Conservation (phyloP, 1,140 invertebrate species). For the Protaetia brevitarsis region DNA sequence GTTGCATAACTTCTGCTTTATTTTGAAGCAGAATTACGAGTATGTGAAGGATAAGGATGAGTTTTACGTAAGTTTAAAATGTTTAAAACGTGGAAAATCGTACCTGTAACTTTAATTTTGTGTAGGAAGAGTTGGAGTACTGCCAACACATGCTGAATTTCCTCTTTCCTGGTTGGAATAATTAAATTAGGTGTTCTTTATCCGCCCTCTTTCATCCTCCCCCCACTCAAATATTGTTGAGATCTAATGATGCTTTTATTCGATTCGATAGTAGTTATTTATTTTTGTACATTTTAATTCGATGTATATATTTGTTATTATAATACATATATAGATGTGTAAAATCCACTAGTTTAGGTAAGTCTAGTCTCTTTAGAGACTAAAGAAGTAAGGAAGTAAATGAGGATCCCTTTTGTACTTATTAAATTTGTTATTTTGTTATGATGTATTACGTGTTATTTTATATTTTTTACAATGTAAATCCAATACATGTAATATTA, state of each 20-base stretch:
- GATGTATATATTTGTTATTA: not conserved
- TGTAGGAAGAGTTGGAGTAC: slow-evolving; percentile 28
- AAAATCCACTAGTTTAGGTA: too few species aligned
- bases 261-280: not conserved
- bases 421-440: too few species aligned
- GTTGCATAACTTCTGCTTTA: slow-evolving; percentile 34
- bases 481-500: too few species aligned
- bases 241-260: not conserved
- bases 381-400: too few species aligned
- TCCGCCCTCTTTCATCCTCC: too few species aligned
- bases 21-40: slow-evolving; percentile 35
- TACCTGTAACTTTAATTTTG: not conserved
- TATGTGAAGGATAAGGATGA: slow-evolving; percentile 35
- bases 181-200: too few species aligned
- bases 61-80: slow-evolving; percentile 30
- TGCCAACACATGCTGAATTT: slow-evolving; percentile 25
- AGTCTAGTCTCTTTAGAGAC: too few species aligned
- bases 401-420: too few species aligned
- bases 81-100: too few species aligned
- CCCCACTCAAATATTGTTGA: not conserved
- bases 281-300: slow-evolving; percentile 4
- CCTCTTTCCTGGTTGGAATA: slow-evolving; percentile 17
- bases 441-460: too few species aligned
- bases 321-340: not conserved
- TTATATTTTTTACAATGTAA: too few species aligned